Base-by-base conservation (phyloP, 2,888 invertebrate species). In the Drosophila demipolita region DNA sequence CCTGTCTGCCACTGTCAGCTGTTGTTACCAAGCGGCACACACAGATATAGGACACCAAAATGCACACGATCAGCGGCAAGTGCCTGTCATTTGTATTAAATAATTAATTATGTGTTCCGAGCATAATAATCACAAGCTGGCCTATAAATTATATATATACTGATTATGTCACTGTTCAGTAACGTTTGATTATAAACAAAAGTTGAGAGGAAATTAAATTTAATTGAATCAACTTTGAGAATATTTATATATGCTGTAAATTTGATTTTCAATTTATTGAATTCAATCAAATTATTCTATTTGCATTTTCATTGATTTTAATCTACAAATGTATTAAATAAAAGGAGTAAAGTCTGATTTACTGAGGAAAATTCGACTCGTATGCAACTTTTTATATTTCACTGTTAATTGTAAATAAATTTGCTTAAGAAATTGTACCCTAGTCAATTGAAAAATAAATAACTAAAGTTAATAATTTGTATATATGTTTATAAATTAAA, bases 1-100 rank as follows among this genome's bases (percentile, higher is more conserved):
- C 55, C 52, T 73, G 52, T 49, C 35, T 45, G 40, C 33, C 42
- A n/a, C 26, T 77, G 77, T 77, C 77, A 77, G 77, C 73, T 78
- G 78, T 75, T 71, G 32, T 32, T 52, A 23, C 35, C 38, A 49
- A 66, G 40, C 55, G 54, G 63, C 26, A 58, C 26, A 52, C 17
- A 40, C 5, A 36, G 45, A 33, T 67, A 55, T 59, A 50, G 50
- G 58, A 11, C 17, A 59, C 42, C 59, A 20, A 59, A 62, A 62
- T 38, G 35, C 33, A 52, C 26, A 50, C 35, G 35, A 64, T 52
- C 59, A 65, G 50, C 40, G 20, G 15, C 32, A 32, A 40, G 23
- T 54, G 35, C 42, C 35, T 58, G 23, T 53, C 36, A 69, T 38
- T 48, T 40, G 40, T 40, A 15, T 40, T 23, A 35, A 9, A 3